These are phyloP conservation scores for Bathynomus jamesi DNA, from an alignment of 1,140 invertebrate species.

Conservation along the genomic window DNA sequence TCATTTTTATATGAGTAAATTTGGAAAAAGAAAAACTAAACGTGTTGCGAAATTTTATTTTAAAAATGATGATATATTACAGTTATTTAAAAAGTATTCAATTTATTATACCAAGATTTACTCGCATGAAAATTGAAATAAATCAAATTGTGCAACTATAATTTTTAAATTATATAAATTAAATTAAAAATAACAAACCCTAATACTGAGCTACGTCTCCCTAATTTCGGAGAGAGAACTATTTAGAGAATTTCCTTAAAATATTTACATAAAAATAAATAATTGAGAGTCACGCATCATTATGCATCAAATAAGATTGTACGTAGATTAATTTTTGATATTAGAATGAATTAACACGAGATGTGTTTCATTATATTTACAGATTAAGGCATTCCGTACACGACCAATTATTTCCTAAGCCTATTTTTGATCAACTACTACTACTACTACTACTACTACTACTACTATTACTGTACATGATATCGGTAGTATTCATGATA, in stretches of 20 bases:
- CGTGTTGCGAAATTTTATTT: neutral
- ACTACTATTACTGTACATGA: neutral
- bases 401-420: neutral
- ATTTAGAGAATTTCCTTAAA: neutral
- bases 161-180: neutral
- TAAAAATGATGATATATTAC: neutral
- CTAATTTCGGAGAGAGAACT: neutral
- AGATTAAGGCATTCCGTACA: neutral
- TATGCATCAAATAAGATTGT: neutral
- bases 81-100: constrained; percentile 2
- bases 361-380: neutral
- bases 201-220: neutral
- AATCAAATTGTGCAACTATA: neutral
- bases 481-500: neutral
- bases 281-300: neutral
- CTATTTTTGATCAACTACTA: neutral
- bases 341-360: neutral
- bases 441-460: no score
- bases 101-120: neutral
- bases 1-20: neutral
- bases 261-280: neutral
- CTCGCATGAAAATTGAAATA: neutral
- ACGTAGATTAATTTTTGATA: neutral
- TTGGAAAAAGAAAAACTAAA: neutral
- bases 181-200: neutral